Evolutionary conservation across 1,140 invertebrate species (phyloP).

Genomic region (Orius insidiosus): DNA sequence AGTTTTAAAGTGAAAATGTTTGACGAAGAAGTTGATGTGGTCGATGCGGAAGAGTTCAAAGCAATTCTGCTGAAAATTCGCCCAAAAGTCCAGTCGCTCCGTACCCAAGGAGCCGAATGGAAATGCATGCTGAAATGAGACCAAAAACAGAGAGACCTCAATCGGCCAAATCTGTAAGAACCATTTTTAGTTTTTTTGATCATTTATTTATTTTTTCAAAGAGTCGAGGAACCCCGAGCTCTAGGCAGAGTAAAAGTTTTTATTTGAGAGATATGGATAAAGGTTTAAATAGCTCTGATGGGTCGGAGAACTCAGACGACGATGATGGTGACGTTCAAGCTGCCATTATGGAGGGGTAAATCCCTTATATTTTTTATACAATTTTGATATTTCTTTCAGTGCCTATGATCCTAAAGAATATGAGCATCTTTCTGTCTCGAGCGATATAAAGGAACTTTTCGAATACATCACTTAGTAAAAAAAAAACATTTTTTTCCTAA

Average conservation of each 20-base stretch:
- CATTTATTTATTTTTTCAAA: not conserved
- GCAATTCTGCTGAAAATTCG: conserved; percentile 14
- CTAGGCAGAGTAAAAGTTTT: not conserved
- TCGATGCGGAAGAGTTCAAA: conserved; percentile 20
- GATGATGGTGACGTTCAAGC: conserved; percentile 19
- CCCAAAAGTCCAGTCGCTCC: not conserved
- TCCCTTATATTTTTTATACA: not conserved
- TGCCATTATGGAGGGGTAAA: conserved; percentile 18
- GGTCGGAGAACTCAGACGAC: conserved; percentile 19
- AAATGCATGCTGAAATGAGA: conserved; percentile 7
- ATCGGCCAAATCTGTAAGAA: not conserved
- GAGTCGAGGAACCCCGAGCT: not conserved
- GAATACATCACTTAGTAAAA: conserved; percentile 74
- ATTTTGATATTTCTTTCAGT: conserved; percentile 22
- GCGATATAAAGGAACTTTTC: conserved; percentile 83
- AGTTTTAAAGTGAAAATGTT: conserved; percentile 15
- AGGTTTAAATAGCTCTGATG: conserved; percentile 11
- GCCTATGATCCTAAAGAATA: conserved; percentile 73
- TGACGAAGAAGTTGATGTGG: conserved; percentile 19
- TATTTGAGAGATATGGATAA: not conserved
- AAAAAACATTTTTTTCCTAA: conserved; percentile 9
- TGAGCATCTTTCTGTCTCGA: conserved; percentile 60
- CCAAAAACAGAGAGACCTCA: conserved; percentile 3
- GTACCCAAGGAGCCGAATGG: not conserved
- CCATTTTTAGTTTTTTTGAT: conserved; percentile 1